phyloP scores from a whole-genome alignment of 2,888 invertebrate genomes.

The Cryptophagus acutangulus region DNA sequence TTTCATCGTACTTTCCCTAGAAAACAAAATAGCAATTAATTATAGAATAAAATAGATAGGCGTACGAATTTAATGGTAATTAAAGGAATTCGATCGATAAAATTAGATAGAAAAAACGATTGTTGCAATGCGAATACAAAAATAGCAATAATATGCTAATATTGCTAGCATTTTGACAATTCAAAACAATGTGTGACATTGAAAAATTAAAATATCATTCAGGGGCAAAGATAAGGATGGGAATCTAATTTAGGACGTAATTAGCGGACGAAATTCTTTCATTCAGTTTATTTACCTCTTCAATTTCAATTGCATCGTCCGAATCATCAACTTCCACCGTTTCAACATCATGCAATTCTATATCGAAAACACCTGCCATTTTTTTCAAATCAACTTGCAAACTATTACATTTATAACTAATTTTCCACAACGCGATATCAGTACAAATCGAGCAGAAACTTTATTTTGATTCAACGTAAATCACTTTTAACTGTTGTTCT shows the following conservation, averaged over 20 bases:
- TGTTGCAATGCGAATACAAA: no score
- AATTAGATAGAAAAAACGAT: no score
- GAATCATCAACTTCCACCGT: conserved; percentile 64
- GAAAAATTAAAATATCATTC: conserved; percentile 14
- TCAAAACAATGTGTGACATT: conserved; percentile 24
- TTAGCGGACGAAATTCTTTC: conserved; percentile 1
- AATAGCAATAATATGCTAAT: no score
- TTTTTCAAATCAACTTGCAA: conserved; percentile 28
- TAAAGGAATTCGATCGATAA: no score
- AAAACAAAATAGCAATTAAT: conserved; percentile 49
- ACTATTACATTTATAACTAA: conserved; percentile 5
- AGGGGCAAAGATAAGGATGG: conserved; percentile 3
- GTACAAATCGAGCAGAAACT: no score
- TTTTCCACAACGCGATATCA: no score
- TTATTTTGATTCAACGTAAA: no score
- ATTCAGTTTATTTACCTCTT: conserved; percentile 63
- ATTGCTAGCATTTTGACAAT: neutral
- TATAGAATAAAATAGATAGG: no score
- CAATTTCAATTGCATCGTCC: conserved; percentile 80
- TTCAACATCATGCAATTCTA: conserved; percentile 75
- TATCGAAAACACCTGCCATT: conserved; percentile 89
- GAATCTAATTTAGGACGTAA: neutral
- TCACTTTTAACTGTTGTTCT: no score
- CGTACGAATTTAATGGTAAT: no score
- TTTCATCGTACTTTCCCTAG: conserved; percentile 75